Base-by-base conservation (phyloP, 2,797 vertebrate genomes). In the Cyclopterus lumpus region DNA sequence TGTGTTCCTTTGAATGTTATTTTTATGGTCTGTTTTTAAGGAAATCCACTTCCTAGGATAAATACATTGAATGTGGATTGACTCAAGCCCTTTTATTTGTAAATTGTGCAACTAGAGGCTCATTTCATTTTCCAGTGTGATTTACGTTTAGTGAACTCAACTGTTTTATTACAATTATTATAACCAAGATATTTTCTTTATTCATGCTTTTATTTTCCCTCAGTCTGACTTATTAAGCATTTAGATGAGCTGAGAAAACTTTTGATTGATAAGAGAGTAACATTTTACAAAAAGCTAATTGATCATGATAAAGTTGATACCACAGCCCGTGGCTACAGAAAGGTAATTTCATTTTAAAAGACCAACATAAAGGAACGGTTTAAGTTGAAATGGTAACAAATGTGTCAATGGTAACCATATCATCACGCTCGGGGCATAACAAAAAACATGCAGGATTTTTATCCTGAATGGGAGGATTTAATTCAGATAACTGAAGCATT, bases 41-140 rank as follows among this genome's bases (percentile, higher is more conserved):
- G 51, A 65, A 73, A 78, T 88, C 67, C 73, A 84, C 80, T 77
- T 84, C 53, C 80, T 83, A 67, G 46, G 66, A 79, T 80, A 73
- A 71, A 77, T 70, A 46, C 72, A 68, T 68, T 80, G 61, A 83
- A 83, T 70, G 81, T 88, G 87, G 86, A 81, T 86, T 73, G 53
- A 78, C 58, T 89, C 73, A 53, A 80, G 64, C 64, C 75, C 77
- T 88, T 67, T 84, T 75, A 65, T 77, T 88, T 87, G 85, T 82
- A 60, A 78, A 65, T 82, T 82, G 72, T 82, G 69, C 83, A 83
- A 77, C 70, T 77, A 75, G 67, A 84, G 58, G 60, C 70, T 76
- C 32, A 62, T 86, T 79, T 86, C 34, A 74, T 80, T 84, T 90
- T 67, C 63, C 71, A 74, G 38, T 83, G 51, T 84, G 69, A 85